phyloP scores from a whole-genome alignment of 2,888 invertebrate species.

The Lithophane ornitopus region DNA sequence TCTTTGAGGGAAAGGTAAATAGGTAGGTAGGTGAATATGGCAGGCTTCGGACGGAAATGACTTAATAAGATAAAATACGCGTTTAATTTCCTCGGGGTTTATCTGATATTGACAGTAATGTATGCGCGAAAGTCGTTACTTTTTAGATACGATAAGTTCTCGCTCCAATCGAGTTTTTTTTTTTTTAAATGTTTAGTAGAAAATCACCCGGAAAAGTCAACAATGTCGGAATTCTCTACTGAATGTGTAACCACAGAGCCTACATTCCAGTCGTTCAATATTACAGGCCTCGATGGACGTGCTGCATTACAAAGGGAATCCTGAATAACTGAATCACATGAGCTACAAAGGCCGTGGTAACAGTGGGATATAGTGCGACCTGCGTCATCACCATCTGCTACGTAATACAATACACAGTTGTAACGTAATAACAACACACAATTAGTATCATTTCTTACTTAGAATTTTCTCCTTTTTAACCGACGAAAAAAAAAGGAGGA shows the following conservation, averaged over 20 bases:
- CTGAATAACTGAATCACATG: constrained; percentile 47
- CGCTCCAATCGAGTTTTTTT: not conserved
- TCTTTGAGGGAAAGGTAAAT: constrained; percentile 25
- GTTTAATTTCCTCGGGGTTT: constrained; percentile 43
- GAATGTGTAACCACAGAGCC: not conserved
- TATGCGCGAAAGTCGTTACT: not conserved
- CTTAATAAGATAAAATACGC: constrained; percentile 34
- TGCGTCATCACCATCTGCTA: constrained; percentile 27
- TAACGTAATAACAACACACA: not conserved
- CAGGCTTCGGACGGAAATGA: constrained; percentile 33
- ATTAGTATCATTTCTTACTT: not conserved
- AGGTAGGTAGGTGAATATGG: constrained; percentile 8
- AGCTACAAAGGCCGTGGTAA: constrained; percentile 16
- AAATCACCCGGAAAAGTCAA: not conserved
- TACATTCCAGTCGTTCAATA: constrained; percentile 1
- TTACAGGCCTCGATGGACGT: constrained; percentile 22
- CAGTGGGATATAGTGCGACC: not conserved
- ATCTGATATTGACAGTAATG: constrained; percentile 29
- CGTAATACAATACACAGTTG: constrained; percentile 22
- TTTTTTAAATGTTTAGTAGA: not conserved
- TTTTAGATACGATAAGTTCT: not conserved
- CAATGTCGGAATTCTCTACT: not conserved
- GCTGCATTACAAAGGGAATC: constrained; percentile 42
- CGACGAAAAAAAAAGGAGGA: too few relatives aligned
- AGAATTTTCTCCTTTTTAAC: too few relatives aligned